phyloP scores from a whole-genome alignment of 1,140 invertebrate genomes.

The Meteorus sp. region DNA sequence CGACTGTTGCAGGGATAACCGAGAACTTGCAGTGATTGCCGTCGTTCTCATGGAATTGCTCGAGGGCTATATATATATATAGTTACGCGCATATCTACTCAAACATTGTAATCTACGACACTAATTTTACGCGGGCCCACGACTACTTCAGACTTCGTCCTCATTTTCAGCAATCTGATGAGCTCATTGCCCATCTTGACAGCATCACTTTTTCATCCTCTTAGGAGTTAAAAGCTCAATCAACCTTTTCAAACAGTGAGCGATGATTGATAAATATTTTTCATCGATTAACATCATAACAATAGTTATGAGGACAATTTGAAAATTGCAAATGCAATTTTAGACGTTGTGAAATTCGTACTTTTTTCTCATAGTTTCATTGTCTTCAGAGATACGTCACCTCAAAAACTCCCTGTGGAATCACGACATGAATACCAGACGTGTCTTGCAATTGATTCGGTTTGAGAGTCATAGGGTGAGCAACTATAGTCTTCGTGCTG shows the following conservation, averaged over 20 bases:
- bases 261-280: too few relatives aligned
- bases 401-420: too few relatives aligned
- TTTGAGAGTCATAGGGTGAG: too few relatives aligned
- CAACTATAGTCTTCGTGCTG: too few relatives aligned
- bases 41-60: constrained; percentile 24
- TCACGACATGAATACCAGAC: not conserved
- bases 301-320: too few relatives aligned
- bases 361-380: too few relatives aligned
- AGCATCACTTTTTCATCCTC: not conserved
- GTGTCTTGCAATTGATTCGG: not conserved
- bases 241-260: not conserved
- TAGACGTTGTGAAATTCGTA: too few relatives aligned
- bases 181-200: not conserved
- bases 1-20: not conserved
- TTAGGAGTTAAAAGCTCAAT: not conserved
- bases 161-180: not conserved
- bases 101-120: constrained; percentile 19
- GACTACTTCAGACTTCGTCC: not conserved
- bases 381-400: too few relatives aligned
- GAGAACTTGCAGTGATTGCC: constrained; percentile 20
- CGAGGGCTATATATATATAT: not conserved
- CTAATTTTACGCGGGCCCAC: not conserved
- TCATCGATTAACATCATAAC: not conserved
- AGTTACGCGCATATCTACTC: constrained; percentile 8
- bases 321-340: too few relatives aligned